A percentile compares a stretch with the other conserved stretches of the same genome.
These are phyloP conservation scores for Sinocyclocheilus grahami DNA, from an alignment of 2,113 vertebrate species.

Conservation along the genomic window DNA sequence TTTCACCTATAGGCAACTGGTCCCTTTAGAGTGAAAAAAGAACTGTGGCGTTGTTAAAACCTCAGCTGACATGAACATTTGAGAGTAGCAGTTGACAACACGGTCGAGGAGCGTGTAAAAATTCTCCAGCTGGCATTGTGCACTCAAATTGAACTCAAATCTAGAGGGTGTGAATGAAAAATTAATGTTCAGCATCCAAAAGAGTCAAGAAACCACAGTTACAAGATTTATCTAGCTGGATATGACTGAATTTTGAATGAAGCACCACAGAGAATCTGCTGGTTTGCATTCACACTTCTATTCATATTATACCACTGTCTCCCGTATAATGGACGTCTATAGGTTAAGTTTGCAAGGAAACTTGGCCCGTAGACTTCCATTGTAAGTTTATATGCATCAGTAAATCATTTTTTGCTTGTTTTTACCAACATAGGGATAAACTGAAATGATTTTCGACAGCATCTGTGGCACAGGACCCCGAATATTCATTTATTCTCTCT, in stretches of 20 bases:
- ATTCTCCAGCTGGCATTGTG: constrained; percentile 42
- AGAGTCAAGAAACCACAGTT: constrained; percentile 16
- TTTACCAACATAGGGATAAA: background rate
- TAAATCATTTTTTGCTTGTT: background rate
- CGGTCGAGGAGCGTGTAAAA: constrained; percentile 49
- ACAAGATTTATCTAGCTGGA: constrained; percentile 7
- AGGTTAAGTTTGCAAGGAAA: background rate
- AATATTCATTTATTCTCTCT: background rate
- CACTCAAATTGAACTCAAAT: constrained; percentile 55
- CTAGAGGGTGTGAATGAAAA: constrained; percentile 51
- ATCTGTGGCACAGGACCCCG: background rate
- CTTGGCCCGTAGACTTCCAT: background rate
- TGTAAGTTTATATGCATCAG: background rate
- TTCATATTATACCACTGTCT: background rate
- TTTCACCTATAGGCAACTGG: constrained; percentile 38
- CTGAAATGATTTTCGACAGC: background rate
- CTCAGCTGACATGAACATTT: background rate
- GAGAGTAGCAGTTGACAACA: constrained; percentile 43
- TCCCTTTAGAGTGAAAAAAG: constrained; percentile 6
- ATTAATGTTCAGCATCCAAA: constrained; percentile 48
- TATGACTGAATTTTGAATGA: constrained; percentile 15
- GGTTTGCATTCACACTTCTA: background rate
- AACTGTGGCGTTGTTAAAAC: constrained; percentile 16
- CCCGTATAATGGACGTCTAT: background rate
- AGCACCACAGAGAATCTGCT: background rate